Evolutionary conservation across 2,888 invertebrate genomes (phyloP).

Genomic region (Dryobota labecula): DNA sequence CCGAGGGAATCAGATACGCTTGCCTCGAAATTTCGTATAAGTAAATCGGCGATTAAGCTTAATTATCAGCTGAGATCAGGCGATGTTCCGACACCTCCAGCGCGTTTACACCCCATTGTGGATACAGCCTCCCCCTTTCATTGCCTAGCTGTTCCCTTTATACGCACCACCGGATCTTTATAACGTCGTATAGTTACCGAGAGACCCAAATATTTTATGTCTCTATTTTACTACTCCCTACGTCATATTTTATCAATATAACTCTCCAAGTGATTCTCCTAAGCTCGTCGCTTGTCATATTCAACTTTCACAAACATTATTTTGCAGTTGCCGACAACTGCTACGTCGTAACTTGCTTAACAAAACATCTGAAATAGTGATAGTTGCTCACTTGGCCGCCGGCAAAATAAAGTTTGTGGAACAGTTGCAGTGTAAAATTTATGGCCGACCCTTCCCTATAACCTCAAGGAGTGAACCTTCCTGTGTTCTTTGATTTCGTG

Average conservation of each 20-base stretch:
- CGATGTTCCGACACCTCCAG: conserved; percentile 33
- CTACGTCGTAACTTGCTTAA: conserved; percentile 33
- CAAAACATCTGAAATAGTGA: conserved; percentile 33
- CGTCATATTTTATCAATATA: conserved; percentile 67
- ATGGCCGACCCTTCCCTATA: conserved; percentile 53
- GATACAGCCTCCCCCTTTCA: conserved; percentile 10
- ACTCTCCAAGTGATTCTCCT: conserved; percentile 49
- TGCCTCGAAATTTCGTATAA: conserved; percentile 54
- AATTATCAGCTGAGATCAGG: conserved; percentile 58
- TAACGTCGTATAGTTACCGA: conserved; percentile 44
- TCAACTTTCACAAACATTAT: conserved; percentile 58
- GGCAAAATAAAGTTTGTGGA: conserved; percentile 58
- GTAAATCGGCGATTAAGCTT: conserved; percentile 58
- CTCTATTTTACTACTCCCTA: conserved; percentile 55
- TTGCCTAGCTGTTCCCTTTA: conserved; percentile 32
- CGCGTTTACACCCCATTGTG: conserved; percentile 50
- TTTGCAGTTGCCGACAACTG: conserved; percentile 51
- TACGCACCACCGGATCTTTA: conserved; percentile 35
- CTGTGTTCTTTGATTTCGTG: conserved; percentile 49
- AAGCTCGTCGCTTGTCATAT: conserved; percentile 62
- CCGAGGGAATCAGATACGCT: conserved; percentile 57
- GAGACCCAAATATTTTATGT: conserved; percentile 64
- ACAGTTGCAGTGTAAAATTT: conserved; percentile 64
- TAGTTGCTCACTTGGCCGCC: conserved; percentile 38
- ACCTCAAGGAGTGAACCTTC: conserved; percentile 39